A percentile compares a stretch with the other conserved stretches of the same genome.
Conservation (phyloP, 2,888 invertebrate genomes). For the Apotomis capreana region DNA sequence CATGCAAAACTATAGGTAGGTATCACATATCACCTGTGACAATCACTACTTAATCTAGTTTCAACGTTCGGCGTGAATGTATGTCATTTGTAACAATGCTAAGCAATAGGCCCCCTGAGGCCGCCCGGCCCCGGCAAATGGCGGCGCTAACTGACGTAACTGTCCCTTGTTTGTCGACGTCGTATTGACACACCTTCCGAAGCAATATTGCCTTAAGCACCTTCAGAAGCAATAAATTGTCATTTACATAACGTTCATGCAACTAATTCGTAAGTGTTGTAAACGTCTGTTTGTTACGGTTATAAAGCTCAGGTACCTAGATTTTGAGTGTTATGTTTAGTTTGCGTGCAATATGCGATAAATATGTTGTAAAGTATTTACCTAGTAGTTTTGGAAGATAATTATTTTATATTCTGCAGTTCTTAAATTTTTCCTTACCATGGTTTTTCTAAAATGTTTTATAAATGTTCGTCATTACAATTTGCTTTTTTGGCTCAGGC, state of each 20-base stretch:
- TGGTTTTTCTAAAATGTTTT: too few species aligned
- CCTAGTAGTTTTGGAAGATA: too few species aligned
- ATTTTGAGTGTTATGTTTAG: too few species aligned
- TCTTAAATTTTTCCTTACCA: too few species aligned
- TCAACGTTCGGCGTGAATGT: conserved; percentile 4
- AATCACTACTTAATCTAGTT: neutral
- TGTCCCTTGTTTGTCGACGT: conserved; percentile 2
- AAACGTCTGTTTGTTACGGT: neutral
- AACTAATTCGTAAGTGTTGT: neutral
- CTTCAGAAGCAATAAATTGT: neutral
- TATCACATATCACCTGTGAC: neutral
- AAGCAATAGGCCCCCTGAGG: conserved; percentile 22
- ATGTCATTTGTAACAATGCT: conserved; percentile 15
- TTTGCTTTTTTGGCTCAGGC: too few species aligned
- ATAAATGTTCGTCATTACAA: too few species aligned
- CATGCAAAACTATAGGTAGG: too few species aligned
- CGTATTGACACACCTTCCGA: conserved; percentile 3
- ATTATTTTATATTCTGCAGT: too few species aligned
- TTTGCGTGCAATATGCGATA: too few species aligned
- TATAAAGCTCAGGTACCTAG: too few species aligned
- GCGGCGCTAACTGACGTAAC: conserved; percentile 11
- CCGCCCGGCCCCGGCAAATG: conserved; percentile 8
- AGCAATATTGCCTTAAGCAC: conserved; percentile 4
- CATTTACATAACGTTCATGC: conserved; percentile 2
- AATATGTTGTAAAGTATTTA: too few species aligned